Evolutionary conservation across 1,140 invertebrate genomes (phyloP), one percentile per base, ranked within the genome.

Genomic region (Lanistes nyassanus): DNA sequence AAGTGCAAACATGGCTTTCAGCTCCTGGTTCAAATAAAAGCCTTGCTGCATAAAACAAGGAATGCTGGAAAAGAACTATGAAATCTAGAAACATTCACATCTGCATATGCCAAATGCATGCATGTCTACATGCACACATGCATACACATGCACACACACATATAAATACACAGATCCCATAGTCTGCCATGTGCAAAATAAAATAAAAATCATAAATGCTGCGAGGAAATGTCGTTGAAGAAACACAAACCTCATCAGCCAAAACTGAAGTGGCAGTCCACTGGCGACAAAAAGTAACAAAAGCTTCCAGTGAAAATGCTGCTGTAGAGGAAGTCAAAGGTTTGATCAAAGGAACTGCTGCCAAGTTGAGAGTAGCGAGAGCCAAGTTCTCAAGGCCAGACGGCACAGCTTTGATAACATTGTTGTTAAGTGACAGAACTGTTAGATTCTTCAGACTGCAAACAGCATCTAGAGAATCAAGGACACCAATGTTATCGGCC

Each of bases 401-500:
- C 19, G 80, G 79, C 36, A 82, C 56, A 11, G 62, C 26, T 2
- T 70, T 65, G 2, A 83, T 73, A 3, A 77, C n/a, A 47, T 81
- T 82, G 39, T 69, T 78, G 31, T 62, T 76, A 19, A 84, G 34
- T 29, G 70, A 80, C 23, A 83, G 65, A 21, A 76, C 77, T 26
- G 75, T 77, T 23, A 85, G 75, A 5, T 74, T 39, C 56, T 51
- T 79, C 60, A 84, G 47, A 6, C 73, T 76, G 26, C 74, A 78
- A 21, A 85, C 73, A 2, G 53, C 26, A 36, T 66, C 67, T 53
- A 86, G 65, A 55, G 68, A 60, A 4, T 65, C 67, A 0, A 84
- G 72, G 56, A 75, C 71, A 3, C 84, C 84, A 26, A 84, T 79
- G 66, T 86, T 86, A 68, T 82, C 79, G 4, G 83, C 82, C 47